Evolutionary conservation across 2,888 invertebrate species (phyloP), one percentile per base, ranked within the genome.

Genomic region (Calephelis perditalis): DNA sequence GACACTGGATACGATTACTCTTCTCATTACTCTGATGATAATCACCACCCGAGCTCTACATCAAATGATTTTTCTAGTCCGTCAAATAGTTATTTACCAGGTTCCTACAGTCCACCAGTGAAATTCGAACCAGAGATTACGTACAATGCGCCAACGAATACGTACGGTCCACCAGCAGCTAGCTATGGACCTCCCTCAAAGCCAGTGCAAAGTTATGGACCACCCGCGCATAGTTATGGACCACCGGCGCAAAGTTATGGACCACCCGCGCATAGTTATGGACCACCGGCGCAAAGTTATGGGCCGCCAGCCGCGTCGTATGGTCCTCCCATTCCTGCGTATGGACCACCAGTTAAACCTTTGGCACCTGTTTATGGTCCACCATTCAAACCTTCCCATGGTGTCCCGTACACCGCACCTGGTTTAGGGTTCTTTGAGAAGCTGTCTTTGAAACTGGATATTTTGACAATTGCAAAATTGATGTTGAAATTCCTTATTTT

Each of bases 401-500:
- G 92, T 59, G 78, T 91, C 59, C 93, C 94, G 0, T 92, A 93
- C 71, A 92, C 91, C 0, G 86, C 93, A 12, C 86, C 88, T 3
- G 83, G 79, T 3, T 68, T 87, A 4, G 92, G 93, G 62, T 84
- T 94, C 60, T 82, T 95, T 26, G 94, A 94, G 67, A 94, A 95
- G 74, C 82, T 95, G 0, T 93, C 94, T 56, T 82, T 94, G 36
- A 95, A 96, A 80, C 73, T 95, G 58, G 94, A 94, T 72, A 91
- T 95, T 1, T 91, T 94, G 64, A 95, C 95, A 0, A 79, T 95
- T 60, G 95, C 95, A 0, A 96, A 96, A 82, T 92, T 96, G 62
- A 73, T 96, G 62, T 79, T 96, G 45, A 96, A 96, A 77, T 78
- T 96, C 58, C 83, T 96, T 5, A 94, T 96, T 69, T 96, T 96